Evolutionary conservation across 2,113 vertebrate genomes (phyloP).

Genomic region (Scomber scombrus): DNA sequence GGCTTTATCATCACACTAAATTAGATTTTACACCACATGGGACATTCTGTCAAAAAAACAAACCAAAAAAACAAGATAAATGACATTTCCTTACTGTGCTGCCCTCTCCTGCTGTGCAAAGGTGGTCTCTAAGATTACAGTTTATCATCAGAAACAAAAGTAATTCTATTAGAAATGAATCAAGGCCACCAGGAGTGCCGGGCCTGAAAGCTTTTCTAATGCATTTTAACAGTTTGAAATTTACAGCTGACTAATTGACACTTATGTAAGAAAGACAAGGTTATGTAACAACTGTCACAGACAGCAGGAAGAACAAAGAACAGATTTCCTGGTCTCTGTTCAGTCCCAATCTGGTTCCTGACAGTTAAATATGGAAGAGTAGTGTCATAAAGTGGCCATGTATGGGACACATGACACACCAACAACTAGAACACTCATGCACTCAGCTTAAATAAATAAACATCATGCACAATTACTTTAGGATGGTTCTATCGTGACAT

Average conservation of each 20-base stretch:
- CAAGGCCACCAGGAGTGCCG: constrained; percentile 28
- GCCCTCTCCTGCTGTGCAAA: constrained; percentile 5
- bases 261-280: constrained; percentile 69
- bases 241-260: constrained; percentile 68
- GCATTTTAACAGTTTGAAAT: constrained; percentile 66
- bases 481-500: neutral
- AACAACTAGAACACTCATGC: neutral
- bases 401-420: constrained; percentile 21
- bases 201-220: constrained; percentile 35
- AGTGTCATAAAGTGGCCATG: constrained; percentile 21
- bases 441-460: neutral
- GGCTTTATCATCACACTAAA: neutral
- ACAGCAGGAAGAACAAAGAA: constrained; percentile 78
- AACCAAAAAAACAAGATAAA: neutral
- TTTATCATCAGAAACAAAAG: constrained; percentile 24
- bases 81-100: neutral
- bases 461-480: neutral
- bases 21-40: neutral
- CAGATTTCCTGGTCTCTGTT: constrained; percentile 77
- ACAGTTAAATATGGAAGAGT: constrained; percentile 62
- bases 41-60: neutral
- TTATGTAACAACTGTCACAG: constrained; percentile 75
- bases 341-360: constrained; percentile 61
- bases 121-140: constrained; percentile 19
- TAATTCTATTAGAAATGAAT: constrained; percentile 47